Percentiles rank a stretch among this genome's conserved stretches.
Evolutionary conservation across 2,888 invertebrate genomes (phyloP).

Genomic region (Xanthostigma xanthostigma): DNA sequence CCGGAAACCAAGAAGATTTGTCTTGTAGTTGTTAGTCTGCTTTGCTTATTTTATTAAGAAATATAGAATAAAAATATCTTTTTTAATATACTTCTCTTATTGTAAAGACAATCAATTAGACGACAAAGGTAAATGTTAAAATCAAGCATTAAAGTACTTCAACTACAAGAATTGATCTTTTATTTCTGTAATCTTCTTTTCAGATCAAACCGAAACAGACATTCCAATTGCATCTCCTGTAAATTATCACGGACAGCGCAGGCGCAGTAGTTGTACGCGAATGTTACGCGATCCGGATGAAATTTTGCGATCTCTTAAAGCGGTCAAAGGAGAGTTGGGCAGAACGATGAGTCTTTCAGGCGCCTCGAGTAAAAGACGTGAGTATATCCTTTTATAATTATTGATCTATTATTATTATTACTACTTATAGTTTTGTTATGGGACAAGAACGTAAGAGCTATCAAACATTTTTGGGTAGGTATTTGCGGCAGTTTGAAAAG

Average conservation of each 20-base stretch:
- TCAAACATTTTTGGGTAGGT: too few species aligned
- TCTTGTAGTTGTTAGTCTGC: too few species aligned
- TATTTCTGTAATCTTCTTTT: constrained; percentile 1
- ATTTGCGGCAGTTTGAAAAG: too few species aligned
- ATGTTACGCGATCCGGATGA: constrained; percentile 65
- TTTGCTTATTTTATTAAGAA: too few species aligned
- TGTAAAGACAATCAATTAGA: background rate
- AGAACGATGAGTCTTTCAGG: constrained; percentile 68
- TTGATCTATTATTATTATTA: too few species aligned
- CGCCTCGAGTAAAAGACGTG: constrained; percentile 28
- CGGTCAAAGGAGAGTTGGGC: constrained; percentile 68
- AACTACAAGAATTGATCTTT: background rate
- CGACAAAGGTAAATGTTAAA: constrained; percentile 2
- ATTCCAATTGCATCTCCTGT: constrained; percentile 34
- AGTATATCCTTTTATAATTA: too few species aligned
- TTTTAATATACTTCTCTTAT: too few species aligned
- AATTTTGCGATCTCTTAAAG: constrained; percentile 64
- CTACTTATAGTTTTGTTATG: too few species aligned
- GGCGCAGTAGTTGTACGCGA: constrained; percentile 67
- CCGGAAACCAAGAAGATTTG: too few species aligned
- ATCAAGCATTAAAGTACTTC: background rate
- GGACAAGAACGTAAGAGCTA: too few species aligned
- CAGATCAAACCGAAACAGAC: constrained; percentile 29
- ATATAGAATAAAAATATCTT: too few species aligned
- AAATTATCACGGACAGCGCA: constrained; percentile 48